phyloP scores from a whole-genome alignment of 2,888 invertebrate genomes.

The Uloborus plumipes region DNA sequence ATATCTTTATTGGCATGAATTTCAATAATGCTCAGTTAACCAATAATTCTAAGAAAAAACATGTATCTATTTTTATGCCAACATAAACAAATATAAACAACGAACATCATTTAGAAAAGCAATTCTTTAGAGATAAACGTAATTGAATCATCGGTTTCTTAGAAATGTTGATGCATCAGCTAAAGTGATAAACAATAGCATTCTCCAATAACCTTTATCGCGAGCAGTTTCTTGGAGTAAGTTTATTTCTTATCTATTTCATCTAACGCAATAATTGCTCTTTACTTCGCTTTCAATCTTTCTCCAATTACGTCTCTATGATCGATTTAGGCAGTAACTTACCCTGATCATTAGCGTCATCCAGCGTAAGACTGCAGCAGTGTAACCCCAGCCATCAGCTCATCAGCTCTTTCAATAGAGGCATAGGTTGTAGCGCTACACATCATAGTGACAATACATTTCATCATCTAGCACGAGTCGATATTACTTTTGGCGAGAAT shows the following conservation, averaged over 20 bases:
- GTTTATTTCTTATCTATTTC: constrained; percentile 15
- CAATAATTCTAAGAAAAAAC: too few relatives aligned
- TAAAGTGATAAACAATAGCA: too few relatives aligned
- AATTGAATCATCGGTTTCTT: too few relatives aligned
- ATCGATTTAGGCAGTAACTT: constrained; percentile 34
- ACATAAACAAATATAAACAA: too few relatives aligned
- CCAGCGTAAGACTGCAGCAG: constrained; percentile 23
- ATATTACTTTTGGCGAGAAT: constrained; percentile 1
- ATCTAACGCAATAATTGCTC: constrained; percentile 36
- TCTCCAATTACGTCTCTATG: constrained; percentile 49
- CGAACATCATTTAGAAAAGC: too few relatives aligned
- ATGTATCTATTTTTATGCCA: too few relatives aligned
- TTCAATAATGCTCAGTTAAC: too few relatives aligned
- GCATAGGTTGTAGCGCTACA: constrained; percentile 21
- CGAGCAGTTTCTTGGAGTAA: too few relatives aligned
- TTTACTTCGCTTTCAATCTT: constrained; percentile 51
- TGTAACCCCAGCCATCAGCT: constrained; percentile 1
- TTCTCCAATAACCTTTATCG: too few relatives aligned
- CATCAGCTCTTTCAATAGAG: constrained; percentile 16
- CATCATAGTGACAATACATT: constrained; percentile 39
- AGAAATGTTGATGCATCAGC: too few relatives aligned
- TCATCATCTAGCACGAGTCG: constrained; percentile 23
- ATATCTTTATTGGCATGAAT: too few relatives aligned
- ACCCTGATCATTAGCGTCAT: constrained; percentile 45
- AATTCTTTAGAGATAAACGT: too few relatives aligned